Base-by-base conservation (phyloP, 2,797 vertebrate genomes). In the Borostomias antarcticus region DNA sequence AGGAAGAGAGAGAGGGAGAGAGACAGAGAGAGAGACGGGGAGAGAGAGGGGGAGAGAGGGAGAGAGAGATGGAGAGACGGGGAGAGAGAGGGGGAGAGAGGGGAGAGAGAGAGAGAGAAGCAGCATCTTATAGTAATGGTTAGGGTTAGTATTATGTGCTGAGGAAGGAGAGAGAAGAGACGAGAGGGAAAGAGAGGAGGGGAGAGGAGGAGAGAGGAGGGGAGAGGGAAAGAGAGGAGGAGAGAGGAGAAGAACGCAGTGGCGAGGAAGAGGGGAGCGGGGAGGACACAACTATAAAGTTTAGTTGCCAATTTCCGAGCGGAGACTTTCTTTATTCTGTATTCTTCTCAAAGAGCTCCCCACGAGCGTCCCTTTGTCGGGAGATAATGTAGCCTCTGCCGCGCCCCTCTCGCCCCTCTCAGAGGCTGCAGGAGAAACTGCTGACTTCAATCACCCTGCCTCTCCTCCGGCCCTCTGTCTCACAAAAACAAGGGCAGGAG, bases 61-160 rank as follows among this genome's bases (percentile, higher is more conserved):
- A 19, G 26, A 56, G 11, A 8, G 48, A 45, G 35, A 58, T 33
- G 26, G 17, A 47, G 5, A 51, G 26, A 32, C 6, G 69, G 43
- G 68, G 33, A 70, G 56, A 58, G 29, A 79, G 69, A 47, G 23
- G 71, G 66, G 56, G 29, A 68, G 64, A 64, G 62, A 52, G 72
- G 50, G 52, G 0, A 11, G 8, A 50, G 58, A 73, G 10, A 80
- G 78, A 76, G 81, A 69, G 69, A 56, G 65, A 64, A 63, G 67
- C 75, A 25, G 47, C 47, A 21, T 19, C n/a, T n/a, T n/a, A n/a
- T n/a, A n/a, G n/a, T n/a, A n/a, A n/a, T n/a, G n/a, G n/a, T n/a
- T n/a, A n/a, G n/a, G n/a, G n/a, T n/a, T n/a, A n/a, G n/a, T n/a
- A n/a, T n/a, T n/a, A n/a, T n/a, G 76, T 77, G 70, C 80, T 52